Base-by-base conservation (phyloP, 2,113 vertebrate species). In the Entelurus aequoreus region DNA sequence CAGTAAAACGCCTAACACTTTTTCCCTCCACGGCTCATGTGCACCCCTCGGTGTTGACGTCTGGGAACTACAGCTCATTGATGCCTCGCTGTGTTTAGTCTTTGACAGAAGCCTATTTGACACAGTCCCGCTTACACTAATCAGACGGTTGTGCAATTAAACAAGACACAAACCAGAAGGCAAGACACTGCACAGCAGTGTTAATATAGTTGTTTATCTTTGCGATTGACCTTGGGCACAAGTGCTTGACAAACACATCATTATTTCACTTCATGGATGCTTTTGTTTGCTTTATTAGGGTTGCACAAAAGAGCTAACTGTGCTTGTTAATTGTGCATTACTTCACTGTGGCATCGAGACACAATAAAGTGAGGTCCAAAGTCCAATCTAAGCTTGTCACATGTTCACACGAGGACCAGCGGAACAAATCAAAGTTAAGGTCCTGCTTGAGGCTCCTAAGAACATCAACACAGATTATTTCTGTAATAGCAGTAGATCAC, bases 31-130 rank as follows among this genome's bases (percentile, higher is more conserved):
- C 52, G 67, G 84, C 84, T 80, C 83, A 80, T 68, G 73, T 62
- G 81, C 80, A 69, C 88, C 88, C 63, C 84, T 81, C 65, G 68
- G 69, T 79, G 88, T 79, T 49, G 67, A 76, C 2, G 6, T 42
- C 16, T 12, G 15, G 54, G 65, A 80, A 90, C 84, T 88, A 71
- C 85, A 46, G 42, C 5, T 11, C 10, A 84, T n/a, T 50, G 10
- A 63, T 5, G 37, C 38, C 37, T 37, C 13, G 56, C 3, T 51
- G 62, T 54, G 47, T 75, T 19, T 19, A 19, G 19, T 19, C 19
- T 19, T 75, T 60, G 10, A 48, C 71, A 63, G 50, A 81, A 83
- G 71, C 60, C 79, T 71, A 80, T 83, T 71, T 80, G 80, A 78
- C 70, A 65, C 50, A 65, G 64, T 69, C 78, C 69, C 59, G 58